These are phyloP conservation scores for Sycophaga agraensis DNA, from an alignment of 1,140 invertebrate species.

Conservation along the genomic window DNA sequence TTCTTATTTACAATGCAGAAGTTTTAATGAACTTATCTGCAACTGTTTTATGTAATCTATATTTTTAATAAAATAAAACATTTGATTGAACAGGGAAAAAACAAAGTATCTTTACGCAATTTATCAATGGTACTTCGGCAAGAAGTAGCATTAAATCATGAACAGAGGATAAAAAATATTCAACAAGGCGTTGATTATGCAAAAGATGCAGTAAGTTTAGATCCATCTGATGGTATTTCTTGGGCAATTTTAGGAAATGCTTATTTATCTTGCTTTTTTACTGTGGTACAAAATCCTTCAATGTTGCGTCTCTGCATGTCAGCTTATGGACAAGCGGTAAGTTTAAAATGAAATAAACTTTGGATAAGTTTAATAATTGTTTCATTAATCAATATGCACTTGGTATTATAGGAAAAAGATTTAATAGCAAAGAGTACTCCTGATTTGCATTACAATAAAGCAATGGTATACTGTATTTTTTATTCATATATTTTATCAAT, in stretches of 20 bases:
- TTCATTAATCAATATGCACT: background rate
- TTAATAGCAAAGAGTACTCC: constrained; percentile 70
- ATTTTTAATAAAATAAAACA: too few species aligned
- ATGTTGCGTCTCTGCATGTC: constrained; percentile 74
- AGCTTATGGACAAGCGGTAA: constrained; percentile 80
- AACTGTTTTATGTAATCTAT: too few species aligned
- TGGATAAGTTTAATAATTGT: constrained; percentile 5
- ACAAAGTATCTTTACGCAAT: constrained; percentile 78
- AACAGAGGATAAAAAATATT: constrained; percentile 67
- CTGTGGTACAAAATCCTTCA: constrained; percentile 71
- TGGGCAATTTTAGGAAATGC: constrained; percentile 87
- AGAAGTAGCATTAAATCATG: constrained; percentile 57
- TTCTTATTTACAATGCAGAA: too few species aligned
- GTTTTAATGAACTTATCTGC: too few species aligned
- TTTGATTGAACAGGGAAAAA: constrained; percentile 63
- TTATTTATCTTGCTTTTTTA: constrained; percentile 80
- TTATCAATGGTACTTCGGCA: constrained; percentile 83
- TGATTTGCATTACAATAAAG: constrained; percentile 85
- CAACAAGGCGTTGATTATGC: constrained; percentile 76
- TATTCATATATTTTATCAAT: constrained; percentile 5
- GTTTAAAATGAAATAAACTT: constrained; percentile 27
- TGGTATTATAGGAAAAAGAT: constrained; percentile 68
- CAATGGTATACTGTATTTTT: constrained; percentile 65
- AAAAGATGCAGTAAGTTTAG: constrained; percentile 79
- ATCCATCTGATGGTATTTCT: constrained; percentile 79